These are phyloP conservation scores for Syngnathus scovelli DNA, from an alignment of 2,113 vertebrate genomes.

Conservation along the genomic window DNA sequence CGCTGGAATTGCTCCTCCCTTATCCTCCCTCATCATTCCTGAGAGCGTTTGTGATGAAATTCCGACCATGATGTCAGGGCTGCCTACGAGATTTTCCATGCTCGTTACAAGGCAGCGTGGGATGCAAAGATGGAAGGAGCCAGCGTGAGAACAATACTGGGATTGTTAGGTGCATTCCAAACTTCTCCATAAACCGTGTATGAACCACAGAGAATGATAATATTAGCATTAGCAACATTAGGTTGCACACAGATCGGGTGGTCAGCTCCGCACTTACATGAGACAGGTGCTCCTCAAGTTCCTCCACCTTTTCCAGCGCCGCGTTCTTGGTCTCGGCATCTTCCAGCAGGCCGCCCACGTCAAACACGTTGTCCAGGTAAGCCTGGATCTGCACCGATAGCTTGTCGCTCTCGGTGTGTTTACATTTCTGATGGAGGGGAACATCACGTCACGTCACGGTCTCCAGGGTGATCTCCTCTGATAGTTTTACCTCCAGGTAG, in stretches of 20 bases:
- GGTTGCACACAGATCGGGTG: conserved; percentile 30
- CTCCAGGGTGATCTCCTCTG: not conserved
- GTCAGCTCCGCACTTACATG: conserved; percentile 73
- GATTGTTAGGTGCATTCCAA: conserved; percentile 49
- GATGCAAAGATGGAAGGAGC: conserved; percentile 40
- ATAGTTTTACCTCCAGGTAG: conserved; percentile 80
- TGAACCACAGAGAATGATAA: conserved; percentile 52
- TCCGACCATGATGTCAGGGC: conserved; percentile 56
- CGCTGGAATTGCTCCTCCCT: conserved; percentile 41
- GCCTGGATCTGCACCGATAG: conserved; percentile 97
- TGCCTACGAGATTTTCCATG: conserved; percentile 58
- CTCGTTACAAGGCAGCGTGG: conserved; percentile 54
- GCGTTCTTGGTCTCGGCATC: conserved; percentile 96
- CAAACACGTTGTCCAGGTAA: conserved; percentile 95
- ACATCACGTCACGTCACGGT: not conserved
- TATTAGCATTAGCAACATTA: conserved; percentile 35
- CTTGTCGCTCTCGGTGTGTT: conserved; percentile 96
- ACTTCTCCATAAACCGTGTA: conserved; percentile 35
- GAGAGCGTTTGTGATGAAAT: conserved; percentile 61
- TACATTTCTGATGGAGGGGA: conserved; percentile 78
- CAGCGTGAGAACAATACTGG: conserved; percentile 51
- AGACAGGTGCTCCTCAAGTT: conserved; percentile 94
- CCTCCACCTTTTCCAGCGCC: conserved; percentile 95
- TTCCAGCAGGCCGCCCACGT: conserved; percentile 93
- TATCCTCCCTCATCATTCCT: conserved; percentile 58